Evolutionary conservation across 2,888 invertebrate genomes (phyloP), one percentile per base, ranked within the genome.

Genomic region (Aelia acuminata): DNA sequence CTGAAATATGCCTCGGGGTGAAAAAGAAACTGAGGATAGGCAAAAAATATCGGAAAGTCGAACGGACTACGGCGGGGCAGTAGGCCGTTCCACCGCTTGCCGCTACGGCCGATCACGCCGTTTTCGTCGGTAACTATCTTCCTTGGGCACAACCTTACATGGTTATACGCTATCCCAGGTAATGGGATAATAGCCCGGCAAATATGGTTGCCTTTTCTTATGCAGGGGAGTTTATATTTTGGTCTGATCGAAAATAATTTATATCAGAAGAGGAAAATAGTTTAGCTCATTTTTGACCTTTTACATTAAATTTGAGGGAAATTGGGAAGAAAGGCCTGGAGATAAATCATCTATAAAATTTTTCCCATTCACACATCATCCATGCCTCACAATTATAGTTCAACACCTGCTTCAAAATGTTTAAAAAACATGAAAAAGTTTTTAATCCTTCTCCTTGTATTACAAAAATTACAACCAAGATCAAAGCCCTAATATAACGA

Each of bases 41-140:
- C 18, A 70, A 70, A 70, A 70, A 70, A 70, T 70, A 31, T 70
- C 31, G 15, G 63, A 70, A 70, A 70, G 63, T 70, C 26, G 57
- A 26, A 57, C 26, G 13, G 63, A 70, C 31, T 35, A 70, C 35
- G 31, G 31, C 20, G 63, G 63, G 57, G 63, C 63, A 70, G 63
- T 70, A 70, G 63, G 63, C 31, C 63, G 35, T 70, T 70, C 63
- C 57, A 57, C 26, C 53, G 5, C 53, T 26, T 26, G 26, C 57
- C 63, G 63, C 63, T 35, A 31, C 18, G 35, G 11, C 63, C 35
- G 35, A 70, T 70, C 63, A 35, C 18, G 31, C 63, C 31, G 31
- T 35, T 70, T 70, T 70, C 31, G 35, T 70, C 63, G 35, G 35
- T 70, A 70, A 70, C 31, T 0, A 35, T 20, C 63, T n/a, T 31